These are phyloP conservation scores for Diarsia dahlii DNA, from an alignment of 2,888 invertebrate genomes.

Conservation along the genomic window DNA sequence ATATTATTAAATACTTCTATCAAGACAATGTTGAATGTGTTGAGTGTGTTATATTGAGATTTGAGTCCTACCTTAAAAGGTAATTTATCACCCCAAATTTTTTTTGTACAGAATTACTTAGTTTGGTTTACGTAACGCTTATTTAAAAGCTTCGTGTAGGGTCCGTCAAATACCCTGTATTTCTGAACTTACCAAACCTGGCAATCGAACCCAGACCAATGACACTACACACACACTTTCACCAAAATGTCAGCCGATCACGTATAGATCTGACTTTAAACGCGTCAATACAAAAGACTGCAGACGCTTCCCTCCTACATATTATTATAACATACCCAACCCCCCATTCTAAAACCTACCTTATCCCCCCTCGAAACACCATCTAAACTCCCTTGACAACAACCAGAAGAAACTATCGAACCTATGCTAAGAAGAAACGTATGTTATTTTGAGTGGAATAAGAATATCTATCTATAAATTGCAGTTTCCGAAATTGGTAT, in stretches of 20 bases:
- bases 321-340: slow-evolving; percentile 62
- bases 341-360: slow-evolving; percentile 53
- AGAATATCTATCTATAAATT: slow-evolving; percentile 88
- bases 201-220: slow-evolving; percentile 16
- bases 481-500: slow-evolving; percentile 81
- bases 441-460: slow-evolving; percentile 89
- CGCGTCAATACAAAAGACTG: slow-evolving; percentile 77
- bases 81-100: too few relatives aligned
- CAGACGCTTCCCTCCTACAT: slow-evolving; percentile 70
- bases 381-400: slow-evolving; percentile 45
- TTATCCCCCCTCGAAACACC: slow-evolving; percentile 39
- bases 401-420: slow-evolving; percentile 72
- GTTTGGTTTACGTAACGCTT: too few relatives aligned
- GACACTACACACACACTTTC: background rate
- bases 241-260: slow-evolving; percentile 42
- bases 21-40: too few relatives aligned
- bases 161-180: background rate
- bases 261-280: slow-evolving; percentile 68
- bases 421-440: slow-evolving; percentile 87
- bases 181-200: background rate
- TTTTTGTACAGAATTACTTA: too few relatives aligned
- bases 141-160: too few relatives aligned
- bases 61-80: too few relatives aligned
- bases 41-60: too few relatives aligned
- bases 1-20: too few relatives aligned